phyloP scores from a whole-genome alignment of 2,888 invertebrate genomes.

The Cheilosia pagana region DNA sequence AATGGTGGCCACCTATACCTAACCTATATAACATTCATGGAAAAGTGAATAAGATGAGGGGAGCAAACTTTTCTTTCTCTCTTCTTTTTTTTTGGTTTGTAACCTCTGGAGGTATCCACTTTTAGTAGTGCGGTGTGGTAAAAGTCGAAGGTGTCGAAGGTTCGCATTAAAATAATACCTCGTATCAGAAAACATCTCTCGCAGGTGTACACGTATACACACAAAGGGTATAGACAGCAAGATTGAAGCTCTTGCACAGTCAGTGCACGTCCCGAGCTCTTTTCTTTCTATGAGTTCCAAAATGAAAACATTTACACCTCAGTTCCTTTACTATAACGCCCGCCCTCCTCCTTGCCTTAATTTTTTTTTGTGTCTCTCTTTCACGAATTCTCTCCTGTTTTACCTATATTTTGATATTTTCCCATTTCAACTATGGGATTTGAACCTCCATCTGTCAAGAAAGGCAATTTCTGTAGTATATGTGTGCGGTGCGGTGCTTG shows the following conservation, averaged over 20 bases:
- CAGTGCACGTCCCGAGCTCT: conserved; percentile 66
- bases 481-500: conserved; percentile 17
- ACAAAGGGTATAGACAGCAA: neutral
- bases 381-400: neutral
- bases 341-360: conserved; percentile 17
- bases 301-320: conserved; percentile 75
- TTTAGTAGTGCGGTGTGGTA: conserved; percentile 6
- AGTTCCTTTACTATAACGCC: conserved; percentile 52
- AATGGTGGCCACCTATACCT: neutral
- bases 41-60: conserved; percentile 73
- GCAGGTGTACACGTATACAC: conserved; percentile 12
- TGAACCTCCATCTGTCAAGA: conserved; percentile 44
- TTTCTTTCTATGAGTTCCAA: conserved; percentile 69
- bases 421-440: conserved; percentile 31
- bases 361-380: conserved; percentile 38
- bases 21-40: conserved; percentile 51
- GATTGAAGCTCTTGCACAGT: conserved; percentile 44
- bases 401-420: conserved; percentile 52
- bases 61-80: conserved; percentile 48
- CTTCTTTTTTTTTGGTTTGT: neutral
- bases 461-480: conserved; percentile 53
- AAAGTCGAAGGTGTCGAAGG: conserved; percentile 67
- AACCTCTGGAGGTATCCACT: conserved; percentile 26
- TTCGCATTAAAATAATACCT: conserved; percentile 74
- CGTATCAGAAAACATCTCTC: conserved; percentile 72